Base-by-base conservation (phyloP, 2,113 vertebrate species). In the Empidonax alnorum region DNA sequence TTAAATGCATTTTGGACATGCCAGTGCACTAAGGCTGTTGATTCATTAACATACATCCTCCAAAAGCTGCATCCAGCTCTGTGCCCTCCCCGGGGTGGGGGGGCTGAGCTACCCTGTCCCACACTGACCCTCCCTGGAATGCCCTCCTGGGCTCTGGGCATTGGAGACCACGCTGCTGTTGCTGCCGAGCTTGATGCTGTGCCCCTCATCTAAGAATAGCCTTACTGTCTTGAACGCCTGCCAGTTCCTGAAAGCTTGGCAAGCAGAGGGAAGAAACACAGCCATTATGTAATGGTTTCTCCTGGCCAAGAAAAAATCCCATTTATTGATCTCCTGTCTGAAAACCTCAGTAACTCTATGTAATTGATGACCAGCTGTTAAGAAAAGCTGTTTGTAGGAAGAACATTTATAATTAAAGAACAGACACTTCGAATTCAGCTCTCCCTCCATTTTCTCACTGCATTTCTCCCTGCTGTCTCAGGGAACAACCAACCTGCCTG, bases 351-450 rank as follows among this genome's bases (percentile, higher is more conserved):
- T 92, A 89, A 92, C 77, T 90, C 86, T 3, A 9, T 20, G 77
- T 96, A 97, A 96, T 95, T 96, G 94, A 97, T 96, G 96, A 82
- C 90, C 94, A 95, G 92, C 95, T 96, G 93, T 93, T 97, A 93
- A 78, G 92, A 88, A 96, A 96, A 96, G 93, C 95, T 97, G 94
- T 92, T 96, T 94, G 95, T 88, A 94, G 86, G 94, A 95, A 96
- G 95, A 95, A 58, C 89, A 96, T 96, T 92, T 96, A 95, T 95
- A 96, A 96, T 96, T 97, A 96, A 96, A 92, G 92, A 93, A 62
- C 62, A 96, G 92, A 90, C 88, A 82, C 73, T 96, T 95, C 86
- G 93, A 84, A 94, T 84, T 84, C 92, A 72, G 14, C 95, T 91
- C 62, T 68, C 47, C 79, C 83, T 94, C 92, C 90, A 72, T 93